Conservation (phyloP, 2,113 vertebrate genomes). For the Nerophis lumbriciformis region DNA sequence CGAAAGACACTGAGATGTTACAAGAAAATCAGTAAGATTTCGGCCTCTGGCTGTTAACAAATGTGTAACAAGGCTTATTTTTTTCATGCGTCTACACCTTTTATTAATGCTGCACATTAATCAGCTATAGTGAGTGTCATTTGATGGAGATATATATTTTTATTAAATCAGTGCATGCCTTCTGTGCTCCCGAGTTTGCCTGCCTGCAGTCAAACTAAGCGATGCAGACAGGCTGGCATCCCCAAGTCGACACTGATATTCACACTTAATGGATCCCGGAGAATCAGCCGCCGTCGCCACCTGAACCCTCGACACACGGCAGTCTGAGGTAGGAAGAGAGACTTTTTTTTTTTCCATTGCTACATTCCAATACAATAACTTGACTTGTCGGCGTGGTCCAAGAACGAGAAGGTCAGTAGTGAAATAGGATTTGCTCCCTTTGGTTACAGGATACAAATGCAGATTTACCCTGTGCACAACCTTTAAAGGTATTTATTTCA, state of each 20-base stretch:
- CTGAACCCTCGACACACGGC: slow-evolving; percentile 43
- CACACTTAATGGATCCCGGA: slow-evolving; percentile 65
- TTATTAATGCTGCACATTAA: slow-evolving; percentile 24
- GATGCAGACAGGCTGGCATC: slow-evolving; percentile 59
- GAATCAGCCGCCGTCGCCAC: slow-evolving; percentile 50
- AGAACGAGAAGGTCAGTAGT: background rate
- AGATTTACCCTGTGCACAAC: too few species aligned
- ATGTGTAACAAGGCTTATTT: slow-evolving; percentile 17
- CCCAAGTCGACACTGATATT: slow-evolving; percentile 56
- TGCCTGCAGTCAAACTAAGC: slow-evolving; percentile 50
- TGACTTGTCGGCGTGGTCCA: background rate
- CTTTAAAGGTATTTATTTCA: too few species aligned
- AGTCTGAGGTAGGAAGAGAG: slow-evolving; percentile 9
- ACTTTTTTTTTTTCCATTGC: background rate
- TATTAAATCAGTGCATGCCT: background rate
- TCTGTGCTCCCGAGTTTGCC: slow-evolving; percentile 20
- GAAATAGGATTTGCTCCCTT: background rate
- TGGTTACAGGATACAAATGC: background rate
- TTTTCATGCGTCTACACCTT: background rate
- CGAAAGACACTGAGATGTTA: slow-evolving; percentile 8
- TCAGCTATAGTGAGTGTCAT: slow-evolving; percentile 13
- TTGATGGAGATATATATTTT: background rate
- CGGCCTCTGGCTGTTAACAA: slow-evolving; percentile 20
- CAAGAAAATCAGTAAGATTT: slow-evolving; percentile 27
- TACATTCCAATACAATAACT: background rate